A percentile compares a stretch with the other conserved stretches of the same genome.
Conservation (phyloP, 2,113 vertebrate species). For the human region DNA sequence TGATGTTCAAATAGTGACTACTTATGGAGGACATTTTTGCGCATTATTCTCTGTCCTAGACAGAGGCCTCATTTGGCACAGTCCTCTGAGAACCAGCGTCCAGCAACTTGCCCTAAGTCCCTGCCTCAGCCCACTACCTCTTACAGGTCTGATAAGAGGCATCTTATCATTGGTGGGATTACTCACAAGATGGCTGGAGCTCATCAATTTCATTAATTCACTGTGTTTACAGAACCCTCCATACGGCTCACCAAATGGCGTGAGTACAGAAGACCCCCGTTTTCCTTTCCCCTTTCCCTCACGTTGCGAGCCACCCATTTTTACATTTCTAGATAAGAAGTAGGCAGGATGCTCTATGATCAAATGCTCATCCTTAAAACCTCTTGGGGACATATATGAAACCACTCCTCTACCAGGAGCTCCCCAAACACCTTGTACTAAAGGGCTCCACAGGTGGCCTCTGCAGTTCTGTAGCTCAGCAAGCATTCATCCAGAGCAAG, state of each 20-base stretch:
- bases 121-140: not conserved
- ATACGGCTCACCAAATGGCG: not conserved
- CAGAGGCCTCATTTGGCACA: not conserved
- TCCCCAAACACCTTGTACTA: not conserved
- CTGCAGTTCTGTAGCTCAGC: not conserved
- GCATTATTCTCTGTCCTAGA: not conserved
- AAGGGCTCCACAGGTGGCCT: rapidly evolving
- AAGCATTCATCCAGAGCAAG: not conserved
- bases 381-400: not conserved
- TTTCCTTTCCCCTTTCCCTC: not conserved
- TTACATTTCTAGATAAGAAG: not conserved
- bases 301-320: not conserved
- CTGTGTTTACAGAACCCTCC: not conserved
- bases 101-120: not conserved
- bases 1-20: not conserved
- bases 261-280: not conserved
- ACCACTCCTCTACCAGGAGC: not conserved
- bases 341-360: not conserved
- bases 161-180: not conserved
- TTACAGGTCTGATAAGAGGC: not conserved
- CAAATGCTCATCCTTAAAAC: not conserved
- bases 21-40: not conserved
- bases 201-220: not conserved
- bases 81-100: not conserved
- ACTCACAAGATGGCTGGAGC: not conserved